Evolutionary conservation across 1,140 invertebrate species (phyloP), one percentile per base, ranked within the genome.

Genomic region (Linepithema humile): DNA sequence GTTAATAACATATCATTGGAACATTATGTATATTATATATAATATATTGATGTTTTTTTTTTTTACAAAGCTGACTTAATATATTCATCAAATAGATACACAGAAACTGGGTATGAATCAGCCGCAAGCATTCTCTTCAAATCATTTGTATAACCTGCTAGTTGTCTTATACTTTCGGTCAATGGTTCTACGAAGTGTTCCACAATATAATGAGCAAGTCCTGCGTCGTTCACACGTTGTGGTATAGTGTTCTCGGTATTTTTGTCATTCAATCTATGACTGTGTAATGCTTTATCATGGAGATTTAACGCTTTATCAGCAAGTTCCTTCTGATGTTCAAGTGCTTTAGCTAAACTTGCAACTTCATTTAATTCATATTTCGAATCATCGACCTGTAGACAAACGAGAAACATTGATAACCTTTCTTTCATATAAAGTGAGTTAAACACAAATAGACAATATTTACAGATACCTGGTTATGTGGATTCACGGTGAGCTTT

Each of bases 81-180:
- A 89, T 97, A 97, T 91, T 97, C 96, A 93, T 98, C 97, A 91
- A 97, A 97, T 62, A 98, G 89, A 90, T 96, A 97, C 82, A 97
- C 87, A 12, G 95, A 94, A 57, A 97, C 92, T 45, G 3, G 96
- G 95, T 72, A 95, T 45, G 93, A 85, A 5, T 93, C 94, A 83
- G 95, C 94, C 65, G 89, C 89, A 45, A 97, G 23, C 85, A 98
- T 93, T 60, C 95, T 95, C 88, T 96, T 96, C 85, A 98, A 94
- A 92, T 97, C 97, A 26, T 95, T 95, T 72, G 96, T 95, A 92
- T 97, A 95, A 9, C 97, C 97, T 48, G 97, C 95, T 0, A 98
- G 91, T 40, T 95, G 94, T 77, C 97, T 95, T 82, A 98, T 95
- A 15, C 89, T 95, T 15, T 96, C 95, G 0, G 96, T 93, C 43